Percentiles rank a stretch among this genome's conserved stretches.
Conservation (phyloP, 2,113 vertebrate genomes). For the Nestor notabilis region DNA sequence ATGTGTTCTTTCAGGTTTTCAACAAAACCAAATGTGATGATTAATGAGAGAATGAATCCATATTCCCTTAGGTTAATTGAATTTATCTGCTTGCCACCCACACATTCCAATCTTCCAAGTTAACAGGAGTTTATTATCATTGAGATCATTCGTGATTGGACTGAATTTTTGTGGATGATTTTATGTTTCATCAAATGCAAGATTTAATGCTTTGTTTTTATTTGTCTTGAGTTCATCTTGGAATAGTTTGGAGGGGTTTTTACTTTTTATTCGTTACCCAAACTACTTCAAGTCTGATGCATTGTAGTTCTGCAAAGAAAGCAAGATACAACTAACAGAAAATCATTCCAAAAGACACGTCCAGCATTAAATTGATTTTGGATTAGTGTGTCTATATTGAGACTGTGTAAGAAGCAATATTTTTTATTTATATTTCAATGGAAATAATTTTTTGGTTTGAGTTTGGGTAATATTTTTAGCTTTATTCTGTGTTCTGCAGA, state of each 20-base stretch:
- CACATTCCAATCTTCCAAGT: constrained; percentile 17
- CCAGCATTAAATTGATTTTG: neutral
- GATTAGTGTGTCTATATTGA: neutral
- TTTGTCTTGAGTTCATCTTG: neutral
- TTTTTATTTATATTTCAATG: neutral
- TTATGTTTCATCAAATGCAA: neutral
- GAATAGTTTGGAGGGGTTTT: neutral
- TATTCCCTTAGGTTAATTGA: constrained; percentile 18
- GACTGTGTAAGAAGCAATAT: neutral
- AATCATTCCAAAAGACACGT: fast-evolving
- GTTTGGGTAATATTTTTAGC: neutral
- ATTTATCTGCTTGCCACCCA: constrained; percentile 19
- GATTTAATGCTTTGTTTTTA: constrained; percentile 15
- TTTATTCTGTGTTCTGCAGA: neutral
- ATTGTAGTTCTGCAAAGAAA: neutral
- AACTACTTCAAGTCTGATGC: neutral
- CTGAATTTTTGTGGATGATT: constrained; percentile 19
- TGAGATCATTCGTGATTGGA: neutral
- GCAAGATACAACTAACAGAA: neutral
- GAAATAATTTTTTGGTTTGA: neutral
- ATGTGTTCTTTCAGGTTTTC: constrained; percentile 3
- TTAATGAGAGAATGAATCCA: constrained; percentile 3
- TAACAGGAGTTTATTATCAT: constrained; percentile 12
- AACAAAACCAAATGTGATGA: neutral
- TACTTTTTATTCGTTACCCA: neutral